Percentiles rank a stretch among this genome's conserved stretches.
Conservation (phyloP, 1,140 invertebrate species). For the Ceratosolen fusciceps region DNA sequence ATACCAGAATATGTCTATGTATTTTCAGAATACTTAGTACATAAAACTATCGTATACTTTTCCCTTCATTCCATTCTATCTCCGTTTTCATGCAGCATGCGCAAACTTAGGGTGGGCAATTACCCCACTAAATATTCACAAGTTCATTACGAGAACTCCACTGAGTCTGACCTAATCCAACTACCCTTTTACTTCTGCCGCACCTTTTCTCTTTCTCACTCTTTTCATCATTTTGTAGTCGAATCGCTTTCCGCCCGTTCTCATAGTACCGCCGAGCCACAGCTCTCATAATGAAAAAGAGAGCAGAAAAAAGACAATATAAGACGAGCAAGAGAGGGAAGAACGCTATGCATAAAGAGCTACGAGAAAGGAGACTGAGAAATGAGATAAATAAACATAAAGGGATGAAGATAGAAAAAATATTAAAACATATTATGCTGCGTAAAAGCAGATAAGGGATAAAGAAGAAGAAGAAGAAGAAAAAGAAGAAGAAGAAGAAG, state of each 20-base stretch:
- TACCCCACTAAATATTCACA: conserved; percentile 71
- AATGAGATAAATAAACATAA: no score
- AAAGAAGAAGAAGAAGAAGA: not conserved
- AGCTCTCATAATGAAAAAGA: conserved; percentile 46
- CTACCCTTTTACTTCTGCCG: conserved; percentile 10
- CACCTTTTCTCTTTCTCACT: conserved; percentile 50
- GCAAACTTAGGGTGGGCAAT: conserved; percentile 63
- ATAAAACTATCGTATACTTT: not conserved
- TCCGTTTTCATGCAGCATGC: not conserved
- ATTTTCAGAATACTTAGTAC: no score
- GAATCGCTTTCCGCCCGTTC: not conserved
- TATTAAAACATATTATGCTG: no score
- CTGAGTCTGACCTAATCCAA: conserved; percentile 57
- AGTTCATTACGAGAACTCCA: conserved; percentile 66
- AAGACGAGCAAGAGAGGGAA: no score
- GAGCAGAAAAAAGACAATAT: not conserved
- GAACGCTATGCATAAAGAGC: no score
- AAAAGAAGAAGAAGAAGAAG: not conserved
- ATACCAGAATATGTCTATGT: no score
- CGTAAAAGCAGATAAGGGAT: not conserved
- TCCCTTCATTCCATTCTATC: not conserved
- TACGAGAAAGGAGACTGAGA: no score
- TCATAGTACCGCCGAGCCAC: conserved; percentile 51
- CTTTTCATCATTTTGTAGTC: conserved; percentile 51
- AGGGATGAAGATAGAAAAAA: no score